Percentiles rank a stretch among this genome's conserved stretches.
These are phyloP conservation scores for Papilio machaon DNA, from an alignment of 1,140 invertebrate genomes.

Conservation along the genomic window DNA sequence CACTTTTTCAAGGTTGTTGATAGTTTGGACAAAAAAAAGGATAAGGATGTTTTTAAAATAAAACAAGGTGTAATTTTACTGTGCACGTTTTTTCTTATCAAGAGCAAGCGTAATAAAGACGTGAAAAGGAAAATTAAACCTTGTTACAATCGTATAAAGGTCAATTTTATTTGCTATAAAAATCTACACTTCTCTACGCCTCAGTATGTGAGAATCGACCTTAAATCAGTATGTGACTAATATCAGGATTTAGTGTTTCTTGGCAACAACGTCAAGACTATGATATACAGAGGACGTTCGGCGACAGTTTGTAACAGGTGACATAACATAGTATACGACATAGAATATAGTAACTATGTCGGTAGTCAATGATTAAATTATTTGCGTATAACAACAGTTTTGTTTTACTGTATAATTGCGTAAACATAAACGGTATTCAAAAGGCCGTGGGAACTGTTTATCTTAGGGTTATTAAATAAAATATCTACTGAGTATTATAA, in stretches of 20 bases:
- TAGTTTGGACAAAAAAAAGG: no score
- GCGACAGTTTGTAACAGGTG: constrained; percentile 3
- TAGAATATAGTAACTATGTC: neutral
- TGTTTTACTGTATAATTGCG: no score
- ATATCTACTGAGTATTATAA: neutral
- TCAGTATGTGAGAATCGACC: neutral
- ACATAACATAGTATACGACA: neutral
- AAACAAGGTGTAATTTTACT: no score
- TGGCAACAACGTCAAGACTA: neutral
- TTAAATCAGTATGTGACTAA: neutral
- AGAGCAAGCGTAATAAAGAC: no score
- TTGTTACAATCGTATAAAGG: no score
- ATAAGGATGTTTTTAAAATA: no score
- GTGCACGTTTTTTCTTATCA: no score
- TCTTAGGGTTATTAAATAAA: neutral
- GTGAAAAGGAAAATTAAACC: no score
- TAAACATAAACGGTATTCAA: no score
- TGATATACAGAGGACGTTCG: neutral
- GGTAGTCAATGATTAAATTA: neutral
- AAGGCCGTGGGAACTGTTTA: neutral
- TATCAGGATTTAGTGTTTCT: constrained; percentile 1
- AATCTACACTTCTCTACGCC: no score
- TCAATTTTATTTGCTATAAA: no score
- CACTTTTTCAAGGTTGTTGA: no score
- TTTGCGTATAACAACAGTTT: neutral